These are phyloP conservation scores for Enoplosus armatus DNA, from an alignment of 2,797 vertebrate species.

Conservation along the genomic window DNA sequence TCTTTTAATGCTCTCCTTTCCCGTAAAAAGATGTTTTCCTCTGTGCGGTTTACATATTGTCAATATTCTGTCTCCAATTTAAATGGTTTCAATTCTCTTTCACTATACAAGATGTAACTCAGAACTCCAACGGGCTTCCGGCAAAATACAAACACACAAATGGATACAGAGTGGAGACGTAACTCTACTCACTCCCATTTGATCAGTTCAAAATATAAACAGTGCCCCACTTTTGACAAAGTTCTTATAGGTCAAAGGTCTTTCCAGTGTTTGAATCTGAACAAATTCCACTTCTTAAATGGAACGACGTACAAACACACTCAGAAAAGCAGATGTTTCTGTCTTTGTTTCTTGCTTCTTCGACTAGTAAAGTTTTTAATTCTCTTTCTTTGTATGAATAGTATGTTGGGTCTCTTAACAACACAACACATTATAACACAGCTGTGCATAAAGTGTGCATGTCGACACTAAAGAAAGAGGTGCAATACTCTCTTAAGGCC, in stretches of 20 bases:
- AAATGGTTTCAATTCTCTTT: slow-evolving; percentile 77
- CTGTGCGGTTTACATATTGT: slow-evolving; percentile 70
- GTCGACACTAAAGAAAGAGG: background rate
- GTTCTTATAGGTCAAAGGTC: background rate
- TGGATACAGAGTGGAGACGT: slow-evolving; percentile 5
- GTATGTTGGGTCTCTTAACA: rapidly evolving
- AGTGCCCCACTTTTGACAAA: background rate
- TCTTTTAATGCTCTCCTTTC: slow-evolving; percentile 67
- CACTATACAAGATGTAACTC: slow-evolving; percentile 64
- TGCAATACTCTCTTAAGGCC: background rate
- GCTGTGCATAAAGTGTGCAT: background rate
- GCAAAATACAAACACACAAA: slow-evolving; percentile 55
- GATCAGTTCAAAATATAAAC: slow-evolving; percentile 39
- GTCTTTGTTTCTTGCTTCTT: background rate
- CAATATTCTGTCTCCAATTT: slow-evolving; percentile 79
- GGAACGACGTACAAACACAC: background rate
- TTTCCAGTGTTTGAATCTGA: background rate
- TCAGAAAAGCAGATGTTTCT: background rate
- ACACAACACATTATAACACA: background rate
- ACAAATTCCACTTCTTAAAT: background rate
- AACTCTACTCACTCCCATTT: slow-evolving; percentile 21
- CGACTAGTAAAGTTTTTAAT: background rate
- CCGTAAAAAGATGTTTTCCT: slow-evolving; percentile 70
- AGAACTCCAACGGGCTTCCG: slow-evolving; percentile 45
- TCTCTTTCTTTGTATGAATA: background rate